These are phyloP conservation scores for Sebastes kiyomatsui DNA, from an alignment of 2,797 vertebrate species.

Conservation along the genomic window DNA sequence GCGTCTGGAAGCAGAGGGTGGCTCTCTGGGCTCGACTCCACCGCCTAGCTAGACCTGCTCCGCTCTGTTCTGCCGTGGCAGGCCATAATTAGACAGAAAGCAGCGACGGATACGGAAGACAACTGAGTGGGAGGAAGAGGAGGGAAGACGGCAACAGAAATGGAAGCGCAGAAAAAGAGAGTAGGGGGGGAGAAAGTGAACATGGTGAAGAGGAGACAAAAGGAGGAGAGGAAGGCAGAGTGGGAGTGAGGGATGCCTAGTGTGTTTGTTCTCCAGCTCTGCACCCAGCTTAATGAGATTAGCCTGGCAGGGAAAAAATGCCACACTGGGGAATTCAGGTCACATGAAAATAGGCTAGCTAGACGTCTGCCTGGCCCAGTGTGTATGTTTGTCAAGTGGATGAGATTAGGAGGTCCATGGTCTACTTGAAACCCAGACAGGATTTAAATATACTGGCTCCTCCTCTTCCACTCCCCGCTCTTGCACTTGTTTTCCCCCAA, in stretches of 20 bases:
- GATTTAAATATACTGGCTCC: conserved; percentile 74
- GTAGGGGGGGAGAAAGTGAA: conserved; percentile 44
- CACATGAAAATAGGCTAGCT: conserved; percentile 86
- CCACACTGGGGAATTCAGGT: conserved; percentile 85
- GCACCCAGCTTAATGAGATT: conserved; percentile 85
- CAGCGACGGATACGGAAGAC: conserved; percentile 68
- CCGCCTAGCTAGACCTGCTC: conserved; percentile 64
- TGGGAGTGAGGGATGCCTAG: conserved; percentile 64
- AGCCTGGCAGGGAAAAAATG: conserved; percentile 78
- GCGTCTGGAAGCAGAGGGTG: conserved; percentile 72
- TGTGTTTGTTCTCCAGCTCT: conserved; percentile 77
- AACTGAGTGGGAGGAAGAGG: conserved; percentile 67
- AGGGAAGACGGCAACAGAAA: conserved; percentile 59
- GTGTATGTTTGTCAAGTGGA: conserved; percentile 80
- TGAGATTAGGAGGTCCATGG: conserved; percentile 79
- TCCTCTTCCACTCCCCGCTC: conserved; percentile 30
- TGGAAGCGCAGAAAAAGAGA: conserved; percentile 46
- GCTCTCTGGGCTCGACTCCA: conserved; percentile 62
- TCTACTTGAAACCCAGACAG: conserved; percentile 81
- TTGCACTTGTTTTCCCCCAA: conserved; percentile 47
- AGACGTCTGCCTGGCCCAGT: conserved; percentile 81
- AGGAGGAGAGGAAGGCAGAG: conserved; percentile 62
- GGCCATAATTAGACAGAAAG: conserved; percentile 80
- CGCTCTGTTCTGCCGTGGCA: conserved; percentile 64
- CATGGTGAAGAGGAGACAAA: conserved; percentile 55